Conservation (phyloP, 2,888 invertebrate species). For the Pristionchus exspectatus region DNA sequence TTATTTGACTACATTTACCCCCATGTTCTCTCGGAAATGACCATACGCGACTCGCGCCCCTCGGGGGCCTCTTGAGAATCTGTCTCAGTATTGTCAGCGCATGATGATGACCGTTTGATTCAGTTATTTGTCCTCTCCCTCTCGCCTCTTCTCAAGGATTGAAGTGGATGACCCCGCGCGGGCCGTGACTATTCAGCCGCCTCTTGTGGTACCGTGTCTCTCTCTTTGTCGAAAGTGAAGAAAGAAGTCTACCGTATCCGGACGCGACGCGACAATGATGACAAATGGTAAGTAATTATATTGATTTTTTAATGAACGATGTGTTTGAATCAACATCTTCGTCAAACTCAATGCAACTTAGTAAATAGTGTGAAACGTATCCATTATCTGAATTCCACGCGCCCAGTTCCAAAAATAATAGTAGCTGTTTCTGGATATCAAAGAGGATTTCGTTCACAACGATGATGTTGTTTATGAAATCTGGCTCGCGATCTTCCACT, state of each 20-base stretch:
- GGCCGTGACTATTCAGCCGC: not conserved
- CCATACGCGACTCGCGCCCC: slow-evolving; percentile 2
- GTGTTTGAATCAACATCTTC: too few species aligned
- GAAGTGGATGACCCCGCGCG: slow-evolving; percentile 41
- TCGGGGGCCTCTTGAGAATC: slow-evolving; percentile 16
- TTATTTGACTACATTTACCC: not conserved
- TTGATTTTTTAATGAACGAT: not conserved
- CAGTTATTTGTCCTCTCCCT: slow-evolving; percentile 46
- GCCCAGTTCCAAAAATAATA: too few species aligned
- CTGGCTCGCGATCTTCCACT: too few species aligned
- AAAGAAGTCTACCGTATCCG: slow-evolving; percentile 42
- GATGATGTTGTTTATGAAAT: too few species aligned
- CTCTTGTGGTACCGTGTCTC: not conserved
- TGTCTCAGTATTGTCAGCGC: slow-evolving; percentile 23
- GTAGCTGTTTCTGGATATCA: too few species aligned
- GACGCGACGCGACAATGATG: not conserved
- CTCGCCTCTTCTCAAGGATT: not conserved
- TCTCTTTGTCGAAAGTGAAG: not conserved
- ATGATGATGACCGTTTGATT: slow-evolving; percentile 45
- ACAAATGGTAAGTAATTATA: not conserved
- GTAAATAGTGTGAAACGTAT: too few species aligned
- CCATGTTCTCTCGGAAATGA: slow-evolving; percentile 31
- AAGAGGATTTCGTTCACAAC: too few species aligned
- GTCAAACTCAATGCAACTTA: too few species aligned
- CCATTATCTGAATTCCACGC: too few species aligned